Evolutionary conservation across 2,797 vertebrate genomes (phyloP).

Genomic region (Alosa sapidissima): DNA sequence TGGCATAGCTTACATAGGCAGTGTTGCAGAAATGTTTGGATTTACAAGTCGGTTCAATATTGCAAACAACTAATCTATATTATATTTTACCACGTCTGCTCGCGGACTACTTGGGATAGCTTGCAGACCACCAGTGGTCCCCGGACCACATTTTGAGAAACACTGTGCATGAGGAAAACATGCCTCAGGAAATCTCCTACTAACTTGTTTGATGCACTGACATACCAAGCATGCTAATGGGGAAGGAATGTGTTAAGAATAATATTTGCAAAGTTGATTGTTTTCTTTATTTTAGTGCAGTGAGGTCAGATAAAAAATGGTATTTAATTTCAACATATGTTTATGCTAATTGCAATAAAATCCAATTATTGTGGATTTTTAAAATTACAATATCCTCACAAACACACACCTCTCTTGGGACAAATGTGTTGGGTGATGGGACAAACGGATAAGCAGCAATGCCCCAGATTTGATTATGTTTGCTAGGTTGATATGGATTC

Average conservation of each 20-base stretch:
- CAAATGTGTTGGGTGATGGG: neutral
- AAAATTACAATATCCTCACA: neutral
- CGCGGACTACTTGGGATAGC: no score
- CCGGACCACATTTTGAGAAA: no score
- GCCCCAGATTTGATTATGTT: conserved; percentile 35
- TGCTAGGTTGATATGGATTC: conserved; percentile 58
- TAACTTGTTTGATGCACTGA: neutral
- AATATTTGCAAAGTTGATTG: neutral
- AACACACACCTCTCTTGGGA: neutral
- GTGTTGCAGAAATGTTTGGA: no score
- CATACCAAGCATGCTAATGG: neutral
- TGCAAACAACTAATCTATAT: no score
- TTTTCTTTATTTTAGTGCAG: neutral
- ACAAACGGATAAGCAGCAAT: conserved; percentile 27
- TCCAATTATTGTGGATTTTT: neutral
- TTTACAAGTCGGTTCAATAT: no score
- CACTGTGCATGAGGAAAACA: neutral
- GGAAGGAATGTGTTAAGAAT: neutral
- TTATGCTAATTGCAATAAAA: neutral
- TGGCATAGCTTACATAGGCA: no score
- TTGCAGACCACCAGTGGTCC: no score
- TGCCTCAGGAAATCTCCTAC: neutral
- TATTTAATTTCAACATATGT: neutral
- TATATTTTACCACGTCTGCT: no score
- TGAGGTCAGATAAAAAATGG: neutral